Evolutionary conservation across 2,888 invertebrate species (phyloP).

Genomic region (Bellardia pandia): DNA sequence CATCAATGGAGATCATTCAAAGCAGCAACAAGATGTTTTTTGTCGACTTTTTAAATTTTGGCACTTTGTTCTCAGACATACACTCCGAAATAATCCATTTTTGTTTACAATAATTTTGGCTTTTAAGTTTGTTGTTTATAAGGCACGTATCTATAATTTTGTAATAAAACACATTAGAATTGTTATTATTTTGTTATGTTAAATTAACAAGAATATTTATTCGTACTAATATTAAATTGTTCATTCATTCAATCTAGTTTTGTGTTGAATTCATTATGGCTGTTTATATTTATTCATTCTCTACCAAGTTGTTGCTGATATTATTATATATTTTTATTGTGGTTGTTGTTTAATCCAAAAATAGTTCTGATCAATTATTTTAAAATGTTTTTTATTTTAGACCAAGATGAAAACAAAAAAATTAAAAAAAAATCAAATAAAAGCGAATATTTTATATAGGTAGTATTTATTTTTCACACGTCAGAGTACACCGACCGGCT

Average conservation of each 20-base stretch:
- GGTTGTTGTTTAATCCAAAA: slow-evolving; percentile 68
- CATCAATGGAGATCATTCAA: slow-evolving; percentile 40
- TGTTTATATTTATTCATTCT: slow-evolving; percentile 51
- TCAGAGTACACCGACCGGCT: slow-evolving; percentile 62
- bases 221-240: slow-evolving; percentile 20
- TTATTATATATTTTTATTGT: slow-evolving; percentile 24
- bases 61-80: slow-evolving; percentile 29
- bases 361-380: slow-evolving; percentile 73
- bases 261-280: slow-evolving; percentile 40
- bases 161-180: slow-evolving; percentile 33
- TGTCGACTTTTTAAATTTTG: slow-evolving; percentile 39
- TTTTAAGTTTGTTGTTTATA: slow-evolving; percentile 24
- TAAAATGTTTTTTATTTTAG: slow-evolving; percentile 55
- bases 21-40: slow-evolving; percentile 31
- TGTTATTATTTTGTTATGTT: slow-evolving; percentile 42
- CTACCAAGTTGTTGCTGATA: neutral
- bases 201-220: slow-evolving; percentile 19
- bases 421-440: neutral
- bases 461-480: slow-evolving; percentile 67
- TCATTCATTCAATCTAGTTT: slow-evolving; percentile 48
- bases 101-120: slow-evolving; percentile 13
- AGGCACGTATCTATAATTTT: slow-evolving; percentile 15
- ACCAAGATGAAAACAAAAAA: slow-evolving; percentile 19
- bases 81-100: slow-evolving; percentile 12
- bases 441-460: slow-evolving; percentile 3